Base-by-base conservation (phyloP, 2,797 vertebrate species). In the Microctenopoma lineatum region DNA sequence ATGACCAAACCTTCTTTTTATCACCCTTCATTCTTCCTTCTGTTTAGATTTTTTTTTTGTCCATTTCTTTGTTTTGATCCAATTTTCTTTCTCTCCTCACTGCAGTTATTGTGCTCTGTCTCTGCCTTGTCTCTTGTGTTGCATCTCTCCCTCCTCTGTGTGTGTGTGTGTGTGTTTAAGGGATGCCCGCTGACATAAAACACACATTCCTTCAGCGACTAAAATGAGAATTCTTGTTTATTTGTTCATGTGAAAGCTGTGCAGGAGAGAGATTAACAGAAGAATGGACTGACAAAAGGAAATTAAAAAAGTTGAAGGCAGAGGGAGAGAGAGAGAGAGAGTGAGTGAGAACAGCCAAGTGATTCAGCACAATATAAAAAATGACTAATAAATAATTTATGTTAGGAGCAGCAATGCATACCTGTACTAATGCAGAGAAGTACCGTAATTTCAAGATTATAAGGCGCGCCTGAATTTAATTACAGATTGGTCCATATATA, bases 381-480 rank as follows among this genome's bases (percentile, higher is more conserved):
- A 87, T 84, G 79, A 80, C 80, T 45, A 50, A 68, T 90, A 77
- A 85, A 89, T 89, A 77, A 86, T 90, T 80, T 61, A 90, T 77
- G 68, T 67, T 38, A 66, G 75, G 73, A 67, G 77, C 57, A 52
- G 59, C 73, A 81, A 84, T 84, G 73, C 87, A 89, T 70, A 77
- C 18, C 47, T 44, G 44, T 73, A 75, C 83, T 86, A 87, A 86
- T 80, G 59, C 64, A 70, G 66, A 53, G 46, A 50, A 21, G 21
- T 21, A 21, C 21, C 21, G 21, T 21, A 21, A 21, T 21, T 21
- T 21, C 21, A 21, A 21, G 21, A 21, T 21, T 21, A 21, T 21
- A 21, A 21, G 21, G 2, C 21, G 2, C 21, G 2, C 21, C 21
- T 21, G 21, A 21, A 21, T 21, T 21, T 21, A 21, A 21, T 21